Evolutionary conservation across 2,113 vertebrate species (phyloP).

Genomic region (Alethe castanea): DNA sequence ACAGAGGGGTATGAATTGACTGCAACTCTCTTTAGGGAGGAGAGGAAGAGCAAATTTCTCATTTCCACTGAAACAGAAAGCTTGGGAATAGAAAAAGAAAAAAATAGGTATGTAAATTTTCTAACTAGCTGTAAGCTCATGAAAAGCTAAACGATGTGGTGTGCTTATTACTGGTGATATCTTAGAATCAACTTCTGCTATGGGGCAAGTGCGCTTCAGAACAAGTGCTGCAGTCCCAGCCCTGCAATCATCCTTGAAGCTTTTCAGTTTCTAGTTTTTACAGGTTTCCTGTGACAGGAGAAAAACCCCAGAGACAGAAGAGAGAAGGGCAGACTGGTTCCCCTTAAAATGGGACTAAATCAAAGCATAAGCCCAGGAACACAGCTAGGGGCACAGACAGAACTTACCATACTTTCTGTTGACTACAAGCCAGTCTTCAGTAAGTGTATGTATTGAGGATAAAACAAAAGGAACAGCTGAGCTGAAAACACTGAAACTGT

Average conservation of each 20-base stretch:
- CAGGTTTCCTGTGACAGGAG: background rate
- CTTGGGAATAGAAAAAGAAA: background rate
- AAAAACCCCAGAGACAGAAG: background rate
- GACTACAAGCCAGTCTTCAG: background rate
- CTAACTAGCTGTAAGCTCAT: background rate
- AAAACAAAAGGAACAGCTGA: background rate
- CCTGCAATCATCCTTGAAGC: background rate
- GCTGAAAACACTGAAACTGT: background rate
- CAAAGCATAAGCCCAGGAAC: background rate
- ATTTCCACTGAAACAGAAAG: background rate
- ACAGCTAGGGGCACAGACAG: background rate
- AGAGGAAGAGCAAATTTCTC: background rate
- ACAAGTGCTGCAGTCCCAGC: background rate
- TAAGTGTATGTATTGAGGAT: background rate
- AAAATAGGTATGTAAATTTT: background rate
- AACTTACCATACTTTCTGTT: background rate
- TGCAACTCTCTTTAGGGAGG: background rate
- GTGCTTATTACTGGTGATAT: background rate
- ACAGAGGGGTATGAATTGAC: background rate
- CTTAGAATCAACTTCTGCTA: background rate
- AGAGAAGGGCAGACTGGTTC: background rate
- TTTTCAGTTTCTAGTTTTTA: background rate
- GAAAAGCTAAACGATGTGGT: background rate
- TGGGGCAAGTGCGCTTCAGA: accelerated
- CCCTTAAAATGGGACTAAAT: background rate